Evolutionary conservation across 1,140 invertebrate species (phyloP).

Genomic region (Nymphalis io): DNA sequence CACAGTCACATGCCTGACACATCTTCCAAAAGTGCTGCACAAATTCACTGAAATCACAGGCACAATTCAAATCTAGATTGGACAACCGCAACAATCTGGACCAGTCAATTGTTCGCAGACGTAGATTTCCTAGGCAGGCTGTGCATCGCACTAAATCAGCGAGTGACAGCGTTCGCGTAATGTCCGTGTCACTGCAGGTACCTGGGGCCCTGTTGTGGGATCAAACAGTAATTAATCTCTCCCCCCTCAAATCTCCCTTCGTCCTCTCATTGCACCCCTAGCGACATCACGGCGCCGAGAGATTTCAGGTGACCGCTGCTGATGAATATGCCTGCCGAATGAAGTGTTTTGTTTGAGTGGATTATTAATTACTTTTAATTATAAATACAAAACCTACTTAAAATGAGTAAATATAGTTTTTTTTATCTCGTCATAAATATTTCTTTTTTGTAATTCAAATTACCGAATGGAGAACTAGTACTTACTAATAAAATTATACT

Average conservation of each 20-base stretch:
- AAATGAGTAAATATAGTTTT: too few relatives aligned
- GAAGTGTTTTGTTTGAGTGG: slow-evolving; percentile 21
- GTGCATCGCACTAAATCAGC: slow-evolving; percentile 50
- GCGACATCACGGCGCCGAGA: slow-evolving; percentile 46
- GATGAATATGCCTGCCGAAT: slow-evolving; percentile 18
- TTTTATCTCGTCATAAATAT: too few relatives aligned
- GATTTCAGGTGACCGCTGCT: slow-evolving; percentile 49
- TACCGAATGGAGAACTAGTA: too few relatives aligned
- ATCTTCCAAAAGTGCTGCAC: slow-evolving; percentile 12
- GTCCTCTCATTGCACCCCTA: slow-evolving; percentile 21
- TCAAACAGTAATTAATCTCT: slow-evolving; percentile 71
- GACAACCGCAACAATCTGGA: slow-evolving; percentile 23
- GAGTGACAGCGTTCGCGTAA: slow-evolving; percentile 43
- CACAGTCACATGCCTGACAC: not conserved
- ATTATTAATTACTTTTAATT: slow-evolving; percentile 17
- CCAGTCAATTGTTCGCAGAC: slow-evolving; percentile 21
- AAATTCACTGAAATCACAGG: slow-evolving; percentile 4
- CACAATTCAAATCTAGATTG: slow-evolving; percentile 17
- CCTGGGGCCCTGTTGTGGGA: slow-evolving; percentile 51
- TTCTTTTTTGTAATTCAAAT: too few relatives aligned
- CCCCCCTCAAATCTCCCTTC: slow-evolving; percentile 24
- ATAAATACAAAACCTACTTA: not conserved
- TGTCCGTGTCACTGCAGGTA: slow-evolving; percentile 48
- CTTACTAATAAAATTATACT: too few relatives aligned
- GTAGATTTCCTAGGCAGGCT: slow-evolving; percentile 34